Conservation (phyloP, 2,113 vertebrate species). For the Piaya cayana region DNA sequence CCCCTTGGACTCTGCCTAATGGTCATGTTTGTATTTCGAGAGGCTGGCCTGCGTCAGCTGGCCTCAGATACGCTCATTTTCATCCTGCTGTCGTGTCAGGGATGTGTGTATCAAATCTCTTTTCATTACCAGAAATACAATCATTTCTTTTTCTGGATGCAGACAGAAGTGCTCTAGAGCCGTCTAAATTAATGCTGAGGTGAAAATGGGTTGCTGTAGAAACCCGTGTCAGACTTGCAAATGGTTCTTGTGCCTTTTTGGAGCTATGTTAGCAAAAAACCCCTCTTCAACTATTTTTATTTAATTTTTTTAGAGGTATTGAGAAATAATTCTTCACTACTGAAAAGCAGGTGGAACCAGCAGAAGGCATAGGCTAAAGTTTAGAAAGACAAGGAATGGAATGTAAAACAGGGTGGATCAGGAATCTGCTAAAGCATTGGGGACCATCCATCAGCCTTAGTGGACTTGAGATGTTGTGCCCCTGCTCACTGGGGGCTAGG, state of each 20-base stretch:
- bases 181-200: not conserved
- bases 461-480: not conserved
- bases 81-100: not conserved
- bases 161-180: not conserved
- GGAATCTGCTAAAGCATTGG: not conserved
- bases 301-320: not conserved
- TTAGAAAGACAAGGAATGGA: not conserved
- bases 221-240: not conserved
- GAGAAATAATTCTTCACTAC: not conserved
- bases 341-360: not conserved
- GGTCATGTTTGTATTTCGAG: not conserved
- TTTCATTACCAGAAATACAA: not conserved
- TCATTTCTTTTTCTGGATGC: not conserved
- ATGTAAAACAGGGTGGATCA: not conserved
- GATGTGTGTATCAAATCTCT: not conserved
- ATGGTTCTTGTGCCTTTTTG: not conserved
- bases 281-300: not conserved
- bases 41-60: not conserved
- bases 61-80: not conserved
- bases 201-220: conserved; percentile 18
- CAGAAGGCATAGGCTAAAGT: not conserved
- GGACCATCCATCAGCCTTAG: not conserved
- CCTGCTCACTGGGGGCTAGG: not conserved
- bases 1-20: not conserved
- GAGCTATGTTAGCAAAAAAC: not conserved